Evolutionary conservation across 2,797 vertebrate species (phyloP), one percentile per base, ranked within the genome.

Genomic region (Etheostoma nigrum): DNA sequence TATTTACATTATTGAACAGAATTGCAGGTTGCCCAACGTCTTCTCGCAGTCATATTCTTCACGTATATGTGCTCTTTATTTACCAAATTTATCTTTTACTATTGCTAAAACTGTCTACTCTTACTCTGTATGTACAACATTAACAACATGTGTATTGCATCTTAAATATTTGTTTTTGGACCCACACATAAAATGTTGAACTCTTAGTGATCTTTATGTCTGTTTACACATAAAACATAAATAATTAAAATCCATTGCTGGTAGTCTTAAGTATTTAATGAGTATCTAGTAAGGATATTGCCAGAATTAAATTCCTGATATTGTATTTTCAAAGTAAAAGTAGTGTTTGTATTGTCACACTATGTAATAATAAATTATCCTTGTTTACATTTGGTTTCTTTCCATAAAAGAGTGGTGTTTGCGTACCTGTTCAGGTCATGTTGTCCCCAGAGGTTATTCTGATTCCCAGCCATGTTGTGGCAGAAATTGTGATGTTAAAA

Each of bases 401-500:
- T 48, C 5, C 2, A 14, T 61, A 7, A 45, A 5, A 23, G 8
- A n/a, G 13, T 18, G 12, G 44, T 67, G 21, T 79, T 58, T 48
- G 8, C 4, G 1, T 90, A 99, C 98, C 95, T 97, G 86, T 95
- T 96, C 69, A 96, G 91, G 81, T 93, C 94, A 49, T 90, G 95
- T 61, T 94, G 90, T 63, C 92, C 89, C 97, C 97, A 98, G 93
- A 91, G 96, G 93, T 95, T 94, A 72, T 90, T 89, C 88, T 95
- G 95, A 89, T 92, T 84, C 42, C 61, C 90, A 60, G 95, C 95
- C 95, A 97, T 93, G 83, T 91, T 92, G 83, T 90, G 80, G 76
- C 79, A 86, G 64, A 91, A 84, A 66, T 87, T 30, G 87, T 87
- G 0, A 84, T 90, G 79, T 94, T 95, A 79, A 94, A 89, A 23